phyloP scores from a whole-genome alignment of 2,888 invertebrate species.

The Cantharis rufa region DNA sequence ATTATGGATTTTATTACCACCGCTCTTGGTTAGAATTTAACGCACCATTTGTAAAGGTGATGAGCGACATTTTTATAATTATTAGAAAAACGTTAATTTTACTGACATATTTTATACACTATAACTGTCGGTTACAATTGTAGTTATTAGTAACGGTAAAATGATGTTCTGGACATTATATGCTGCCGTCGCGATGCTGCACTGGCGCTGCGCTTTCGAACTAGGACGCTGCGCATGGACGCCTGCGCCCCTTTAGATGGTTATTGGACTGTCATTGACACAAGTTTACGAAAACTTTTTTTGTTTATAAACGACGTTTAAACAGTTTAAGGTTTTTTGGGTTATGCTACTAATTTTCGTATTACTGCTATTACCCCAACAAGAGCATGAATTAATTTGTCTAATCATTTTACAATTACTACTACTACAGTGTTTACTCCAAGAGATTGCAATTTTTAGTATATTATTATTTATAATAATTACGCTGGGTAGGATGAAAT shows the following conservation, averaged over 20 bases:
- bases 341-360: slow-evolving; percentile 12
- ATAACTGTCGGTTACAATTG: slow-evolving; percentile 24
- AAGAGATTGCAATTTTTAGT: neutral
- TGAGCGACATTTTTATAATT: neutral
- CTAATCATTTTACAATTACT: neutral
- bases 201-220: slow-evolving; percentile 46
- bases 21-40: neutral
- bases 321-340: slow-evolving; percentile 18
- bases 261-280: slow-evolving; percentile 12
- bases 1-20: neutral
- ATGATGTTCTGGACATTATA: slow-evolving; percentile 41
- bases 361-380: neutral
- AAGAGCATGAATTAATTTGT: neutral
- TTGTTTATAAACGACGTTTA: slow-evolving; percentile 16
- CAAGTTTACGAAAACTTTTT: slow-evolving; percentile 17
- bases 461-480: neutral
- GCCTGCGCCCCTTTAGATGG: slow-evolving; percentile 12
- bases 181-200: slow-evolving; percentile 46
- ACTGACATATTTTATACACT: neutral
- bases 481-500: neutral
- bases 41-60: neutral
- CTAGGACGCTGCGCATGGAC: slow-evolving; percentile 25
- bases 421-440: neutral
- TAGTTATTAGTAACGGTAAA: slow-evolving; percentile 36
- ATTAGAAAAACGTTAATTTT: neutral